Conservation (phyloP, 1,140 invertebrate genomes). For the Trichomalopsis sarcophagae region DNA sequence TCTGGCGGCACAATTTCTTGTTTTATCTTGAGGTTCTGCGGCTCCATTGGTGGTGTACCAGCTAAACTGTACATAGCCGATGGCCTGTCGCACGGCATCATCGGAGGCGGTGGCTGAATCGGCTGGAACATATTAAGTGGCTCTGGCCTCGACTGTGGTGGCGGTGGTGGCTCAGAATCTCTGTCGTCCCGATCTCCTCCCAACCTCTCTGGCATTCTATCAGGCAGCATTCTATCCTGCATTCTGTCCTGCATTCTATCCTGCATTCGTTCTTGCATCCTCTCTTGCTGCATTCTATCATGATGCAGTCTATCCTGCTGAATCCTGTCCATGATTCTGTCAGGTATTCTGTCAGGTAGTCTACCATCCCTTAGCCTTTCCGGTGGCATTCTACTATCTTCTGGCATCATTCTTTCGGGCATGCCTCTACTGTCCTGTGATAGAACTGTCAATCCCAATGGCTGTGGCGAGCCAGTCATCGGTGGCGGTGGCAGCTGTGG, state of each 20-base stretch:
- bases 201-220: constrained; percentile 59
- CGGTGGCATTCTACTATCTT: constrained; percentile 27
- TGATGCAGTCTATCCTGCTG: constrained; percentile 57
- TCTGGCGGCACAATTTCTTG: constrained; percentile 81
- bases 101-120: constrained; percentile 67
- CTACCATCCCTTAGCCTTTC: constrained; percentile 25
- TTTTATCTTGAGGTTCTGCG: constrained; percentile 88
- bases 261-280: constrained; percentile 54
- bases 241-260: constrained; percentile 57
- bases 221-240: constrained; percentile 29
- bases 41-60: constrained; percentile 77
- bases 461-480: constrained; percentile 68
- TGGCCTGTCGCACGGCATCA: constrained; percentile 59
- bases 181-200: constrained; percentile 48
- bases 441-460: constrained; percentile 68
- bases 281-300: constrained; percentile 55
- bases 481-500: constrained; percentile 60
- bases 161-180: constrained; percentile 56
- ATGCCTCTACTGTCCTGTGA: constrained; percentile 58
- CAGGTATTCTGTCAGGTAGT: neutral
- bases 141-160: constrained; percentile 57
- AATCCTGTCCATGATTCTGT: constrained; percentile 49
- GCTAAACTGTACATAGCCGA: constrained; percentile 70
- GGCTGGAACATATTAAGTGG: constrained; percentile 75
- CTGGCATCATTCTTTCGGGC: constrained; percentile 29